Evolutionary conservation across 2,797 vertebrate species (phyloP).

Genomic region (Artibeus lituratus): DNA sequence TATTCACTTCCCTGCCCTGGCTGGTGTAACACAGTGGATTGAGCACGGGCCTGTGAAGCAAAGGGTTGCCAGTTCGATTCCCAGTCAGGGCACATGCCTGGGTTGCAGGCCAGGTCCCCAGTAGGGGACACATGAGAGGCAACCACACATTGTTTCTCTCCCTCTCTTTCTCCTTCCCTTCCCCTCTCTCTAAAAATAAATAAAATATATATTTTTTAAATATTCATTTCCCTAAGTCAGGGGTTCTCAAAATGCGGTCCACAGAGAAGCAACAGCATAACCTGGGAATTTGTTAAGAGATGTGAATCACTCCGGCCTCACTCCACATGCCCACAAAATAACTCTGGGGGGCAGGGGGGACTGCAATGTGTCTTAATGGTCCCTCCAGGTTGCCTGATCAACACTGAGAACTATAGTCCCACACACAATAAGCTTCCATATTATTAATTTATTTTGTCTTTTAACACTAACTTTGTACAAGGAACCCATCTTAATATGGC

Average conservation of each 20-base stretch:
- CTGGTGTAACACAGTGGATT: too few relatives aligned
- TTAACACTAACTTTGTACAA: neutral
- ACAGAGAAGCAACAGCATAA: neutral
- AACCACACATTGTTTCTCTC: too few relatives aligned
- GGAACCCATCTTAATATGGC: neutral
- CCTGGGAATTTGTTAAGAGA: neutral
- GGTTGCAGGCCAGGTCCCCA: too few relatives aligned
- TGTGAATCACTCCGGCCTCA: neutral
- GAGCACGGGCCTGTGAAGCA: too few relatives aligned
- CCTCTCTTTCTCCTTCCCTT: too few relatives aligned
- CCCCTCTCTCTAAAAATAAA: too few relatives aligned
- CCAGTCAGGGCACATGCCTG: too few relatives aligned
- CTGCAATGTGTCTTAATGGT: neutral
- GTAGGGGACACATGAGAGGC: too few relatives aligned
- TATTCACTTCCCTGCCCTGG: neutral
- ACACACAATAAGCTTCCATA: neutral
- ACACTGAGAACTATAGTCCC: neutral
- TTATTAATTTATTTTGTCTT: neutral
- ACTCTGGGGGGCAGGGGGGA: neutral
- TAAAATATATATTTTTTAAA: too few relatives aligned
- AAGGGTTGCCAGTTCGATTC: too few relatives aligned
- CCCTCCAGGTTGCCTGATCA: neutral
- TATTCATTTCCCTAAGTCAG: neutral
- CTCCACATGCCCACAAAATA: neutral
- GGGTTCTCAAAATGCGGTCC: neutral